phyloP scores from a whole-genome alignment of 2,888 invertebrate genomes.

The Polydrusus cervinus region DNA sequence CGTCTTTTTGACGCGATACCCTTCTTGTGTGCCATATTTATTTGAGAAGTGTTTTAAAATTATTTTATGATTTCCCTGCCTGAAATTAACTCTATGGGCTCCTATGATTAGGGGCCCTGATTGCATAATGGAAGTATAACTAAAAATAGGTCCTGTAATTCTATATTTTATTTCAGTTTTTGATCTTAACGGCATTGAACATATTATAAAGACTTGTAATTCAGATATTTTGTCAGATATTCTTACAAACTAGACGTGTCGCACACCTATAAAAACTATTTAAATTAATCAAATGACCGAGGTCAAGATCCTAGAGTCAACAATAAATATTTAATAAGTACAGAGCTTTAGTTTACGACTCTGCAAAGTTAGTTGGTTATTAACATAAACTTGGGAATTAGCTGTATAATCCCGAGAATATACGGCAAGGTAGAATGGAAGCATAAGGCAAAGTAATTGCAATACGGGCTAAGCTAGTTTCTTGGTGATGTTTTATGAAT shows the following conservation, averaged over 20 bases:
- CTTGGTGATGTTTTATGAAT: slow-evolving; percentile 41
- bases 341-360: slow-evolving; percentile 44
- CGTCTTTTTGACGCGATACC: too few species aligned
- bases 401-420: slow-evolving; percentile 51
- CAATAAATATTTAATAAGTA: slow-evolving; percentile 46
- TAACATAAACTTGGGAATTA: slow-evolving; percentile 52
- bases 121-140: too few species aligned
- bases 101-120: too few species aligned
- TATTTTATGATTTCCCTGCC: too few species aligned
- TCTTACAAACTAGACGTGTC: background rate
- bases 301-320: slow-evolving; percentile 23
- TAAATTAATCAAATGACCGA: background rate
- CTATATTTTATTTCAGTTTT: too few species aligned
- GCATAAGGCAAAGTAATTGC: slow-evolving; percentile 47
- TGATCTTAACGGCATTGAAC: too few species aligned
- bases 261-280: background rate
- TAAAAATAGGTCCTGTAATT: too few species aligned
- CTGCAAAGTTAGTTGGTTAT: slow-evolving; percentile 49
- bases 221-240: too few species aligned
- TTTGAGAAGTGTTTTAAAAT: too few species aligned
- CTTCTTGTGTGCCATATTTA: too few species aligned
- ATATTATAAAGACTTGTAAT: too few species aligned
- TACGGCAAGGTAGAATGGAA: slow-evolving; percentile 33
- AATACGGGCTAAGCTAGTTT: slow-evolving; percentile 43
- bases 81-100: too few species aligned